These are phyloP conservation scores for Neoaliturus tenellus DNA, from an alignment of 2,888 invertebrate genomes.

Conservation along the genomic window DNA sequence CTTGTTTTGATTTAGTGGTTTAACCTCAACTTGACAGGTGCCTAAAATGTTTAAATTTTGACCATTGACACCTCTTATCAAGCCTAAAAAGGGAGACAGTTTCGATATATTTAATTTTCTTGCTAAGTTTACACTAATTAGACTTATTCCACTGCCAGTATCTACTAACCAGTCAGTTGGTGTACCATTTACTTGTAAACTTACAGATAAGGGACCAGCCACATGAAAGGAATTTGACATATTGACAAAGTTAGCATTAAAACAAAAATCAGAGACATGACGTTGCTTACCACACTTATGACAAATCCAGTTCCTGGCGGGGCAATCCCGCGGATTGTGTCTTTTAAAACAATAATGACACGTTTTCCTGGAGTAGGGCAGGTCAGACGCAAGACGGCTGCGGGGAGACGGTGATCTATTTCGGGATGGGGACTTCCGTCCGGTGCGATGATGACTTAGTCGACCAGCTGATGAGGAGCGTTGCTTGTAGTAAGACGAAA, in stretches of 20 bases:
- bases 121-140: neutral
- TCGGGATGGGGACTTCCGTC: neutral
- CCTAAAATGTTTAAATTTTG: too few relatives aligned
- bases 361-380: neutral
- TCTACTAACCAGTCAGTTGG: neutral
- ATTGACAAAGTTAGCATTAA: neutral
- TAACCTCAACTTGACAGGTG: too few relatives aligned
- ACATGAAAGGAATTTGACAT: neutral
- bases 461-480: neutral
- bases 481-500: neutral
- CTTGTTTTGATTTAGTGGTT: too few relatives aligned
- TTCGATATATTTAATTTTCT: neutral
- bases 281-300: neutral
- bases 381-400: neutral
- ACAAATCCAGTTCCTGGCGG: constrained; percentile 1
- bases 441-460: neutral
- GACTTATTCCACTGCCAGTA: neutral
- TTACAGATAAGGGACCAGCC: neutral
- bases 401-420: neutral
- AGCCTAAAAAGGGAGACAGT: constrained; percentile 6
- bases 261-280: constrained; percentile 2
- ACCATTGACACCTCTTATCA: constrained; percentile 5
- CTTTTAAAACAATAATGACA: neutral
- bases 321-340: neutral
- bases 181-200: neutral